Percentiles rank a stretch among this genome's conserved stretches.
Conservation (phyloP, 2,888 invertebrate genomes). For the Lithophane socia region DNA sequence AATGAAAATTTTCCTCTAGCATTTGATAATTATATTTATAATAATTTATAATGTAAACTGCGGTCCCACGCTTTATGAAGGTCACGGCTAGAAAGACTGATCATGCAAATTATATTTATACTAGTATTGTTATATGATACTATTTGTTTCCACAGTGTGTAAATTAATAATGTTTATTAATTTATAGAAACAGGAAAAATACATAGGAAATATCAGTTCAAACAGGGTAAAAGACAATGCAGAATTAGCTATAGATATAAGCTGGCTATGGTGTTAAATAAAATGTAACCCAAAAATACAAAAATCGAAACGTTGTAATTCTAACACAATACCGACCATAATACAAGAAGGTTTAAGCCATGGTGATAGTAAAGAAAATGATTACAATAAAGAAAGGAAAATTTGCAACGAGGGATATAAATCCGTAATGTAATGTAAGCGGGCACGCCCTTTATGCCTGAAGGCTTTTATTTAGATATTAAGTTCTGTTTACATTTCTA, state of each 20-base stretch:
- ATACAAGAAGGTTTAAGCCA: not conserved
- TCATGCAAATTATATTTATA: constrained; percentile 45
- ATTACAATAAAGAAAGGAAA: not conserved
- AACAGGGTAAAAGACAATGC: not conserved
- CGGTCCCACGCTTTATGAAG: constrained; percentile 35
- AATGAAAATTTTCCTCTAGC: constrained; percentile 6
- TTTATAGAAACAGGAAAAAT: constrained; percentile 18
- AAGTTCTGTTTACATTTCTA: not conserved
- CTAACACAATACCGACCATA: not conserved
- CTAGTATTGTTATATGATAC: constrained; percentile 35
- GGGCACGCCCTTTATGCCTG: not conserved
- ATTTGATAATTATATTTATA: constrained; percentile 10
- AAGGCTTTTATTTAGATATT: not conserved
- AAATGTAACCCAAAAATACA: not conserved
- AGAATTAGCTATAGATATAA: not conserved
- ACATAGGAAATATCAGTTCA: constrained; percentile 11
- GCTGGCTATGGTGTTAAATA: not conserved
- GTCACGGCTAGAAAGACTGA: constrained; percentile 43
- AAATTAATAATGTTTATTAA: constrained; percentile 41
- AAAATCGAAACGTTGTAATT: not conserved
- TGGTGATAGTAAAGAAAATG: not conserved
- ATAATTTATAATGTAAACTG: constrained; percentile 23
- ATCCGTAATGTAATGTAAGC: not conserved
- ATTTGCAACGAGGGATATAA: not conserved
- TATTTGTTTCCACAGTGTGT: constrained; percentile 24